These are phyloP conservation scores for Hetaerina titia DNA, from an alignment of 2,888 invertebrate genomes.

Conservation along the genomic window DNA sequence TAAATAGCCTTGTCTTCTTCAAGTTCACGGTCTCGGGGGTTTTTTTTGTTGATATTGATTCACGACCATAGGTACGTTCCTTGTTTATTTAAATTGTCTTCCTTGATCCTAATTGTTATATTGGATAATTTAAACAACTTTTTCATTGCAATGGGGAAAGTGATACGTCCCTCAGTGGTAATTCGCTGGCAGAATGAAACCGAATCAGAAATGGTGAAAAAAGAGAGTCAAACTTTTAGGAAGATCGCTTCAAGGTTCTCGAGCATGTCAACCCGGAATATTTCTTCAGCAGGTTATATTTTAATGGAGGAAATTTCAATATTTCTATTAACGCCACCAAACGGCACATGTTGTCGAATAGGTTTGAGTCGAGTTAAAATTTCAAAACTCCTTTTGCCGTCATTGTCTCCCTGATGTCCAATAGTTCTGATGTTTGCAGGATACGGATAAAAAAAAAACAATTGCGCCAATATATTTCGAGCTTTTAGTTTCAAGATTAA, in stretches of 20 bases:
- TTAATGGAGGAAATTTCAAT: not conserved
- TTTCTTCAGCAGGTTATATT: not conserved
- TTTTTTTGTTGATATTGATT: too few relatives aligned
- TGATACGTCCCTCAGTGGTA: too few relatives aligned
- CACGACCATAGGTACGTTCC: too few relatives aligned
- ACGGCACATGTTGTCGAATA: not conserved
- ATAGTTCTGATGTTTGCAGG: not conserved
- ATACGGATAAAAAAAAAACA: not conserved
- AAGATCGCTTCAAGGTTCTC: too few relatives aligned
- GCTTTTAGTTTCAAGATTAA: not conserved
- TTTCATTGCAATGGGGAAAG: too few relatives aligned
- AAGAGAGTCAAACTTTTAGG: not conserved
- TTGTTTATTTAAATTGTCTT: too few relatives aligned
- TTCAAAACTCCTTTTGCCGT: not conserved
- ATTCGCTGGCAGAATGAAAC: too few relatives aligned
- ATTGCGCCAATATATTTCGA: not conserved
- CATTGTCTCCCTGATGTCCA: not conserved
- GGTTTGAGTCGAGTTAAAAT: not conserved
- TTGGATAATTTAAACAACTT: too few relatives aligned
- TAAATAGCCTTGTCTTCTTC: too few relatives aligned
- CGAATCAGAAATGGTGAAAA: not conserved
- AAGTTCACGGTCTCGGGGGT: too few relatives aligned
- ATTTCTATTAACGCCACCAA: not conserved
- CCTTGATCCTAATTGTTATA: too few relatives aligned
- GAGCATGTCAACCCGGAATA: not conserved